Evolutionary conservation across 2,888 invertebrate genomes (phyloP).

Genomic region (Heliconius sara): DNA sequence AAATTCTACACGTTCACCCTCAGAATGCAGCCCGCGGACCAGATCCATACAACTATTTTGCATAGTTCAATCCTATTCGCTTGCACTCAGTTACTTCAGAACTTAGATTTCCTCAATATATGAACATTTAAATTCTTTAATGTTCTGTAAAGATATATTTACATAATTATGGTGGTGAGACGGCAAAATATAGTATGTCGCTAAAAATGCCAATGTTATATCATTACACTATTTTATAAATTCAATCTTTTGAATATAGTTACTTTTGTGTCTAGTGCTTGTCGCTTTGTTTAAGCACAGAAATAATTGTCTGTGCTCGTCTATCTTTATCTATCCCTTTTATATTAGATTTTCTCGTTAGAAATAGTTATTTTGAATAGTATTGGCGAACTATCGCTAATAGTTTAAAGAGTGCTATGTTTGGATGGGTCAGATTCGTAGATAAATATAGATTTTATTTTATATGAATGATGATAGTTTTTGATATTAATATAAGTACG

Average conservation of each 20-base stretch:
- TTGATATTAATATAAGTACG: conserved; percentile 49
- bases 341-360: conserved; percentile 67
- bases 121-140: conserved; percentile 20
- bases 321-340: conserved; percentile 51
- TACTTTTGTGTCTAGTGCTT: conserved; percentile 78
- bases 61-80: conserved; percentile 65
- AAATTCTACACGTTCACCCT: conserved; percentile 75
- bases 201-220: conserved; percentile 72
- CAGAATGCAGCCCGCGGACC: conserved; percentile 76
- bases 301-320: conserved; percentile 55
- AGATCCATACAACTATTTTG: conserved; percentile 73
- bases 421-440: conserved; percentile 82
- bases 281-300: conserved; percentile 69
- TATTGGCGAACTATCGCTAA: conserved; percentile 61
- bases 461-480: conserved; percentile 73
- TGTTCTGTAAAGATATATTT: neutral
- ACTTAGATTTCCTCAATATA: conserved; percentile 43
- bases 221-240: conserved; percentile 76
- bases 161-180: conserved; percentile 51
- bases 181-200: conserved; percentile 73
- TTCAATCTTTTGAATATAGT: conserved; percentile 74
- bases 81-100: conserved; percentile 55
- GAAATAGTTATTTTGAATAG: conserved; percentile 69
- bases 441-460: conserved; percentile 67
- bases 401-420: conserved; percentile 70